These are phyloP conservation scores for Scyliorhinus canicula DNA, from an alignment of 2,797 vertebrate species.

Conservation along the genomic window DNA sequence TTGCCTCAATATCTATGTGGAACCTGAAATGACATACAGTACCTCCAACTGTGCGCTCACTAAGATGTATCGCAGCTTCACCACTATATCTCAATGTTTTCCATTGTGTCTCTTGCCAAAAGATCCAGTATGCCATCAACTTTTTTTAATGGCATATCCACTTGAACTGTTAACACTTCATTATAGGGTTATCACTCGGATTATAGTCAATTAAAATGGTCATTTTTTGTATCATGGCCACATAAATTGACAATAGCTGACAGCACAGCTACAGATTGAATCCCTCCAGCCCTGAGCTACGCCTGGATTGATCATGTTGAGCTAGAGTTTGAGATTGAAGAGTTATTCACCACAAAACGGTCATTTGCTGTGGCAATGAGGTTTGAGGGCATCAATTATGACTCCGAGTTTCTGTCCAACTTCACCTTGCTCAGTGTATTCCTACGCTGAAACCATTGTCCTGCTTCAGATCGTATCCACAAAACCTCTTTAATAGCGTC, in stretches of 20 bases:
- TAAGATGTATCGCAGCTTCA: background rate
- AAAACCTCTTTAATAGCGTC: background rate
- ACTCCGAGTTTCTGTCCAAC: background rate
- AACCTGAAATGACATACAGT: background rate
- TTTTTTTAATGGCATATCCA: background rate
- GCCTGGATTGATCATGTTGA: background rate
- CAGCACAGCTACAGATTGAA: background rate
- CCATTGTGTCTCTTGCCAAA: background rate
- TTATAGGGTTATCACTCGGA: background rate
- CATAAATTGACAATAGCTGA: background rate
- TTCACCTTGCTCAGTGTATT: background rate
- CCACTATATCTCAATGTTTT: background rate
- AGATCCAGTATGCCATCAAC: background rate
- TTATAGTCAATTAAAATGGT: background rate
- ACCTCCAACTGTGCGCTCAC: background rate
- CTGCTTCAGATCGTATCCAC: background rate
- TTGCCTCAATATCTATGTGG: too few relatives aligned
- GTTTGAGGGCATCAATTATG: background rate
- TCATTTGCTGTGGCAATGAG: background rate
- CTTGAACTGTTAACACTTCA: slow-evolving; percentile 20
- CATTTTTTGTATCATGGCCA: background rate
- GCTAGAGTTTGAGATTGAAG: background rate
- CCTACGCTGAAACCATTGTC: background rate
- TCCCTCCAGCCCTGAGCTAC: background rate
- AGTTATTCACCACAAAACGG: background rate